Conservation (phyloP, 2,888 invertebrate genomes). For the Tetragonula carbonaria region DNA sequence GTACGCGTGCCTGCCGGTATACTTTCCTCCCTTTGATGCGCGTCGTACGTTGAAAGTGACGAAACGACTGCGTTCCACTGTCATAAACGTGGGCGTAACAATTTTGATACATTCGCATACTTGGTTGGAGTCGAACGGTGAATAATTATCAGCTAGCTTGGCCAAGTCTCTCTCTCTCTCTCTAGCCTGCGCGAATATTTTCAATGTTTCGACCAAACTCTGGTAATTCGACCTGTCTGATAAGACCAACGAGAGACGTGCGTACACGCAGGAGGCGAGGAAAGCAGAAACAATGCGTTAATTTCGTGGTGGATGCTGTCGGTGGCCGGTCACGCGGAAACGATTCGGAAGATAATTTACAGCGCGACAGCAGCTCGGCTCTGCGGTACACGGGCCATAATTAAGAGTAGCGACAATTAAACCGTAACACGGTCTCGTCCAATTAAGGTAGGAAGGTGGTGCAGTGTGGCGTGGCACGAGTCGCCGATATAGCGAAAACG, state of each 20-base stretch:
- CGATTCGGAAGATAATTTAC: conserved; percentile 51
- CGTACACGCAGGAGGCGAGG: no score
- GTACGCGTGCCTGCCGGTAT: neutral
- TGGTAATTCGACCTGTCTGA: neutral
- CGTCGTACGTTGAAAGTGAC: conserved; percentile 16
- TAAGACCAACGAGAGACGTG: neutral
- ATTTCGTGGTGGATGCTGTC: conserved; percentile 10
- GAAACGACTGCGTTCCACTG: neutral
- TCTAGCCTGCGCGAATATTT: neutral
- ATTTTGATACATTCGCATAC: conserved; percentile 25
- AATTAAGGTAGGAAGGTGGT: conserved; percentile 54
- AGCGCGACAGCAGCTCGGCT: conserved; percentile 14
- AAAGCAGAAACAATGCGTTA: conserved; percentile 1
- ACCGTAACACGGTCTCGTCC: conserved; percentile 59
- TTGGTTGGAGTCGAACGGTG: conserved; percentile 4
- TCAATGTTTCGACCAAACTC: neutral
- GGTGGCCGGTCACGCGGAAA: conserved; percentile 18
- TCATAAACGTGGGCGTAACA: conserved; percentile 18
- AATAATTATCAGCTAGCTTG: conserved; percentile 8
- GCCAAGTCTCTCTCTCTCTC: neutral
- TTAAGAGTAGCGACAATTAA: conserved; percentile 66
- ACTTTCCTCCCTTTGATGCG: conserved; percentile 27
- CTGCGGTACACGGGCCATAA: conserved; percentile 33
- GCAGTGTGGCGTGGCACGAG: conserved; percentile 33
- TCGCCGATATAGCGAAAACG: conserved; percentile 55